phyloP scores from a whole-genome alignment of 2,888 invertebrate species.

The Ectemnius continuus region DNA sequence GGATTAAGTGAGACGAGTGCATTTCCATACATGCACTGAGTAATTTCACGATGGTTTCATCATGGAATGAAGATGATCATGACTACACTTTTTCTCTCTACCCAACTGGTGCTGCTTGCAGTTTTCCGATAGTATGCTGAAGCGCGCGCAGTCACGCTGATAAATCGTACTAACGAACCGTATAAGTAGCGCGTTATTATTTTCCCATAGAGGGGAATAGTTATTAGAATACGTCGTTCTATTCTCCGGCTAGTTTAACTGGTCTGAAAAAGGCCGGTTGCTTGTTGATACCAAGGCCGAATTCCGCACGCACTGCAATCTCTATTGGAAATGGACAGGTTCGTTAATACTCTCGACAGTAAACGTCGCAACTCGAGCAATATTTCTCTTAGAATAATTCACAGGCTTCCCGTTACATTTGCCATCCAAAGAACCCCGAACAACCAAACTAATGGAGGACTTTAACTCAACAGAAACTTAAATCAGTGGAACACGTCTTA shows the following conservation, averaged over 20 bases:
- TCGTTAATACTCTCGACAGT: conserved; percentile 18
- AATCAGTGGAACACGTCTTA: no score
- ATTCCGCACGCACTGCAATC: conserved; percentile 45
- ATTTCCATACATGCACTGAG: not conserved
- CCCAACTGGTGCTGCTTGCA: not conserved
- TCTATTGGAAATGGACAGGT: conserved; percentile 25
- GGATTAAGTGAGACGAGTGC: not conserved
- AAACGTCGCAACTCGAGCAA: no score
- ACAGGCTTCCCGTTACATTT: no score
- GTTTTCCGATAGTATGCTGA: conserved; percentile 9
- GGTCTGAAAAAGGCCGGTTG: conserved; percentile 49
- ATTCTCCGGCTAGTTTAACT: conserved; percentile 34
- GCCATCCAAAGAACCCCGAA: no score
- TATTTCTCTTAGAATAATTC: no score
- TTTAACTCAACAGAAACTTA: no score
- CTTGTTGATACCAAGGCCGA: conserved; percentile 49
- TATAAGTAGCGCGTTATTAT: conserved; percentile 31
- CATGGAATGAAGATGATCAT: not conserved
- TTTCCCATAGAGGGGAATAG: conserved; percentile 26
- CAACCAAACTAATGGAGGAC: no score
- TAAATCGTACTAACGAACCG: conserved; percentile 46
- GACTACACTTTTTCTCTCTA: conserved; percentile 11
- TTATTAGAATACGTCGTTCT: conserved; percentile 36
- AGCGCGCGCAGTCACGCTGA: conserved; percentile 23
- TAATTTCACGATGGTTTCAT: not conserved